A percentile compares a stretch with the other conserved stretches of the same genome.
Conservation (phyloP, 2,797 vertebrate genomes). For the Melanogrammus aeglefinus region DNA sequence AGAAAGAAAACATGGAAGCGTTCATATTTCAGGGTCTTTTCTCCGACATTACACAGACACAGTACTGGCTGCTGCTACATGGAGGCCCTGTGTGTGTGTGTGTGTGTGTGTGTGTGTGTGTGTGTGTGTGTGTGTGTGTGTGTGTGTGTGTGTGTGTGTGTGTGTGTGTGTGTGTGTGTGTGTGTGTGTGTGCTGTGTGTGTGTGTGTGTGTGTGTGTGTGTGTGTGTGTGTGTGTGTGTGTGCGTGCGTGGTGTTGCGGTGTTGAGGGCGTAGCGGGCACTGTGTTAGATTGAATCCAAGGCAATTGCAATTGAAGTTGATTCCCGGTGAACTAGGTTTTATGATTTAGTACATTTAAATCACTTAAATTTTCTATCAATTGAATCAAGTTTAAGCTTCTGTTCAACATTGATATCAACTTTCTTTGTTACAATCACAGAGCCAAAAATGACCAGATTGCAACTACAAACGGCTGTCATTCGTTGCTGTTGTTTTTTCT, state of each 20-base stretch:
- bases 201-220: too few species aligned
- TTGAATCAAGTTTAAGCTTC: conserved; percentile 3
- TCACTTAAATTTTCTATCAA: conserved; percentile 1
- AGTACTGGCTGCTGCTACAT: not conserved
- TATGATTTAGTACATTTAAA: not conserved
- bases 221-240: too few species aligned
- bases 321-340: conserved; percentile 13
- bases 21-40: conserved; percentile 9
- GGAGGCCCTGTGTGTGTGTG: conserved; percentile 4
- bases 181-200: too few species aligned
- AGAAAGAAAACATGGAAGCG: not conserved
- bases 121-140: too few species aligned
- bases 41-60: conserved; percentile 9
- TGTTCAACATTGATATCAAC: conserved; percentile 5
- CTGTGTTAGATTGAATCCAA: conserved; percentile 28
- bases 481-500: conserved; percentile 18
- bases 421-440: conserved; percentile 33
- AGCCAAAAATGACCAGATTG: conserved; percentile 33
- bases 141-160: too few species aligned
- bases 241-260: conserved; percentile 18
- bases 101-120: too few species aligned
- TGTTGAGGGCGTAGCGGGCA: conserved; percentile 4
- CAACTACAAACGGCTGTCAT: conserved; percentile 9
- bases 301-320: conserved; percentile 15
- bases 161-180: too few species aligned